These are phyloP conservation scores for Pterocles burchelli DNA, from an alignment of 2,113 vertebrate genomes.

Conservation along the genomic window DNA sequence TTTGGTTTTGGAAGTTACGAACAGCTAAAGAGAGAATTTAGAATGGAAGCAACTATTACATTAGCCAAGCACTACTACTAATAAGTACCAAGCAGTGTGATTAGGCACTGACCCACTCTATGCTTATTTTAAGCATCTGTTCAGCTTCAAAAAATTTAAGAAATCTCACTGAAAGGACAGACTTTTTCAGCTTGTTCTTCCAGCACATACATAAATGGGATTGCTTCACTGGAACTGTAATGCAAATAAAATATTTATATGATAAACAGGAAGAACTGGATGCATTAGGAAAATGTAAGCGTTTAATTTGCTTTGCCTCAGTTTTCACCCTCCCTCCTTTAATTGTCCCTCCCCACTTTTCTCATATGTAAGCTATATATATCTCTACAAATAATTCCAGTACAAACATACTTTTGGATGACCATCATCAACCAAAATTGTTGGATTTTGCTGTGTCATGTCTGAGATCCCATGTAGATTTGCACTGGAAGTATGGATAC, in stretches of 20 bases:
- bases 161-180: not conserved
- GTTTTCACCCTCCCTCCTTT: not conserved
- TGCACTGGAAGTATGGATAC: conserved; percentile 55
- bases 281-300: not conserved
- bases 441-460: conserved; percentile 70
- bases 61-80: not conserved
- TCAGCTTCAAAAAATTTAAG: not conserved
- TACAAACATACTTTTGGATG: conserved; percentile 75
- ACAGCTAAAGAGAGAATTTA: conserved; percentile 1
- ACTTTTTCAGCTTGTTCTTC: not conserved
- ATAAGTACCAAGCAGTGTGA: not conserved
- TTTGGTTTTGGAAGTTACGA: conserved; percentile 3
- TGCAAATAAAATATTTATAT: not conserved
- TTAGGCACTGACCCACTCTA: not conserved
- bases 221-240: not conserved
- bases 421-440: conserved; percentile 71
- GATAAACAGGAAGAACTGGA: not conserved
- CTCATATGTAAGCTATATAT: not conserved
- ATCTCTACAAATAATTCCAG: conserved; percentile 14
- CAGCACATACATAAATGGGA: not conserved
- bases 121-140: not conserved
- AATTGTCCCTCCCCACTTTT: not conserved
- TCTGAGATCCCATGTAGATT: conserved; percentile 67
- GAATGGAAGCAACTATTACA: not conserved
- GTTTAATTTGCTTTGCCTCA: not conserved